Evolutionary conservation across 2,888 invertebrate species (phyloP).

Genomic region (Drosophila atripex): DNA sequence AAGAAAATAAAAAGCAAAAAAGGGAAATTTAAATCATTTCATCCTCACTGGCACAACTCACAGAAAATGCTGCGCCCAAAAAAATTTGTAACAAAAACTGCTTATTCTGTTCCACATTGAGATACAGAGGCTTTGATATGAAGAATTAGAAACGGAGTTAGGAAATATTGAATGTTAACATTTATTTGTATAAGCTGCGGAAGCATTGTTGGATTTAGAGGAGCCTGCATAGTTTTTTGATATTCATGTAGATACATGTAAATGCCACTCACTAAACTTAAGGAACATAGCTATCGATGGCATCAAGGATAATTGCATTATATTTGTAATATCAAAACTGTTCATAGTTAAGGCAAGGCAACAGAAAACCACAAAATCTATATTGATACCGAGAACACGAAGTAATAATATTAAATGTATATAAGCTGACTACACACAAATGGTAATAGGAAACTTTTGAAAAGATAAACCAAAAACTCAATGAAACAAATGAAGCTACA

Average conservation of each 20-base stretch:
- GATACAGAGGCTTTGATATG: constrained; percentile 39
- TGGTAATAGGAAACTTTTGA: constrained; percentile 22
- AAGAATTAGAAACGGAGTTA: constrained; percentile 7
- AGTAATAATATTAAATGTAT: constrained; percentile 54
- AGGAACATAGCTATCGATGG: constrained; percentile 36
- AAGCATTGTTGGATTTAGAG: constrained; percentile 49
- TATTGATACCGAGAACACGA: constrained; percentile 10
- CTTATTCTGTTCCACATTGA: constrained; percentile 47
- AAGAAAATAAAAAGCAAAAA: constrained; percentile 7
- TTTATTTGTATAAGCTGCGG: constrained; percentile 55
- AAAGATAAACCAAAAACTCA: constrained; percentile 14
- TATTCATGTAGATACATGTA: constrained; percentile 59
- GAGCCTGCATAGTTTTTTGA: constrained; percentile 60
- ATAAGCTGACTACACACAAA: constrained; percentile 58
- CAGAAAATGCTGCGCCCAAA: constrained; percentile 43
- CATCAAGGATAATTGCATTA: constrained; percentile 48
- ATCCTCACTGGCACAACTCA: constrained; percentile 25
- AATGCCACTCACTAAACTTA: constrained; percentile 48
- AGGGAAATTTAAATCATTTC: constrained; percentile 30
- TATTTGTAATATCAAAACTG: constrained; percentile 71
- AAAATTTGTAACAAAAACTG: constrained; percentile 35
- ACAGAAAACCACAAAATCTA: constrained; percentile 27
- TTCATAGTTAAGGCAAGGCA: constrained; percentile 74
- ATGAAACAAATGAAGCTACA: constrained; percentile 42
- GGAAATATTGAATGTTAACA: constrained; percentile 62